Conservation (phyloP, 1,140 invertebrate species). For the Xylocopa sonorina region DNA sequence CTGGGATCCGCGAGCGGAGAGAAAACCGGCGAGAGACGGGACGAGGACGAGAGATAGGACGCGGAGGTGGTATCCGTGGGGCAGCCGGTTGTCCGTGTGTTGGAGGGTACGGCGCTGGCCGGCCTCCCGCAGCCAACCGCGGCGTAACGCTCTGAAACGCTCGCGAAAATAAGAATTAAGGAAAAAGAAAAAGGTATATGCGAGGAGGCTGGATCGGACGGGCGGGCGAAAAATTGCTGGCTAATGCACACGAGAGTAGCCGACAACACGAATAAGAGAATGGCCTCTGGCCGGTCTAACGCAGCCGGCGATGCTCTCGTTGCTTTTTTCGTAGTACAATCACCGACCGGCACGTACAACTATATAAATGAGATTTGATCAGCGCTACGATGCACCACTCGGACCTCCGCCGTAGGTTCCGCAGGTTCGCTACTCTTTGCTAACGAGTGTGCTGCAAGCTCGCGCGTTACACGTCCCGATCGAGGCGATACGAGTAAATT, state of each 20-base stretch:
- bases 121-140: slow-evolving; percentile 53
- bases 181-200: slow-evolving; percentile 57
- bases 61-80: too few species aligned
- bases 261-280: slow-evolving; percentile 54
- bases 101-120: slow-evolving; percentile 14
- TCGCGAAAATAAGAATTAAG: slow-evolving; percentile 63
- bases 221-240: slow-evolving; percentile 60
- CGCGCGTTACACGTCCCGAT: not conserved
- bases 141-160: slow-evolving; percentile 78
- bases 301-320: slow-evolving; percentile 52
- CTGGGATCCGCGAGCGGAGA: not conserved
- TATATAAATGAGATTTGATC: slow-evolving; percentile 73
- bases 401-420: slow-evolving; percentile 69
- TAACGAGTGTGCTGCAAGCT: not conserved
- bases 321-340: slow-evolving; percentile 70
- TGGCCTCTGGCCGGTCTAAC: slow-evolving; percentile 18
- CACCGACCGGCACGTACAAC: slow-evolving; percentile 66
- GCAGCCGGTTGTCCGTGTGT: too few species aligned
- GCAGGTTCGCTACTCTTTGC: slow-evolving; percentile 29
- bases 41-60: not conserved
- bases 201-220: slow-evolving; percentile 44
- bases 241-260: slow-evolving; percentile 59
- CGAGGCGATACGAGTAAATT: not conserved
- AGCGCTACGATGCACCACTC: slow-evolving; percentile 61
- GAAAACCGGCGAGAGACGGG: not conserved